Conservation (phyloP, 1,140 invertebrate genomes). For the Catajapyx aquilonaris region DNA sequence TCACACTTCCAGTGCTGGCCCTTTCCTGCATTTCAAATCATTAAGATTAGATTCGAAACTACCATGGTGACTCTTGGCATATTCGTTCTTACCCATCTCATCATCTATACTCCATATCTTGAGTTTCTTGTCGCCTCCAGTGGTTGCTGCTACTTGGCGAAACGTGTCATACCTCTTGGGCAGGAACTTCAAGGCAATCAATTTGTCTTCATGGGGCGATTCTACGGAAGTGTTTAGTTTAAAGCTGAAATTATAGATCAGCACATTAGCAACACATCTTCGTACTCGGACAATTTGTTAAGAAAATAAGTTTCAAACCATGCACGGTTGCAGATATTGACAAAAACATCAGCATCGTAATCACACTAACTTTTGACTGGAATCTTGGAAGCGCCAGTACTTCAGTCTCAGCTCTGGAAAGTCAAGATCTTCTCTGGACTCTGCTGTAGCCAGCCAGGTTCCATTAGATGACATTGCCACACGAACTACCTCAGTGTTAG, state of each 20-base stretch:
- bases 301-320: conserved; percentile 1
- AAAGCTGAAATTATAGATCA: conserved; percentile 28
- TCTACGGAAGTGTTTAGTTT: conserved; percentile 48
- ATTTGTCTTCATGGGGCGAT: conserved; percentile 38
- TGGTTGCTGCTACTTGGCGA: no score
- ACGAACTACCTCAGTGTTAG: conserved; percentile 44
- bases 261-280: conserved; percentile 6
- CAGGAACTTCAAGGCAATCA: conserved; percentile 38
- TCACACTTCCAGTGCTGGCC: no score
- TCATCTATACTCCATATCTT: no score
- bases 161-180: no score
- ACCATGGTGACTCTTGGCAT: no score
- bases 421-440: conserved; percentile 35
- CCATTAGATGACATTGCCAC: conserved; percentile 41
- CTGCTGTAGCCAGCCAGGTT: conserved; percentile 56
- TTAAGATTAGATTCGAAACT: no score
- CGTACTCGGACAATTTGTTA: conserved; percentile 1
- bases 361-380: conserved; percentile 34
- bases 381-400: conserved; percentile 47
- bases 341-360: conserved; percentile 3
- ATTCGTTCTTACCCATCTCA: no score
- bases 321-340: background rate
- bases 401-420: conserved; percentile 47
- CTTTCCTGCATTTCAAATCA: no score
- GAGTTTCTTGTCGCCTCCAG: no score